Conservation (phyloP, 1,140 invertebrate genomes). For the Stegodyphus mimosarum region DNA sequence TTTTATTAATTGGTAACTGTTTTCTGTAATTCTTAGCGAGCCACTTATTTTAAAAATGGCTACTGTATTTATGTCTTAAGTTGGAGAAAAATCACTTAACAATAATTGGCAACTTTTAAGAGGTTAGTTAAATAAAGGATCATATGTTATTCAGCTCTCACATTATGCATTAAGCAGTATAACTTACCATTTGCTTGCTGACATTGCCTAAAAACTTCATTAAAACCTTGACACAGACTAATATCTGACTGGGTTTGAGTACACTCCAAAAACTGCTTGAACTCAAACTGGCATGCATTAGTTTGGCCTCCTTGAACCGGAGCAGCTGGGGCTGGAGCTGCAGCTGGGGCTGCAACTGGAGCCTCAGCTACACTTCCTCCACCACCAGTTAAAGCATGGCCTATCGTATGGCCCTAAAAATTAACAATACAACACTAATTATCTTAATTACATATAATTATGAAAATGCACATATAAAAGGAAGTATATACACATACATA, state of each 20-base stretch:
- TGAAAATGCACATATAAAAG: too few relatives aligned
- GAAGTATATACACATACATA: too few relatives aligned
- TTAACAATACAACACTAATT: slow-evolving; percentile 28
- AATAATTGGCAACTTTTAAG: too few relatives aligned
- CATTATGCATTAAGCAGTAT: too few relatives aligned
- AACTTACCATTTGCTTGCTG: slow-evolving; percentile 62
- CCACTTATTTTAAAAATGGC: too few relatives aligned
- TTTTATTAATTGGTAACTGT: too few relatives aligned
- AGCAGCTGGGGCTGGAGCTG: slow-evolving; percentile 65
- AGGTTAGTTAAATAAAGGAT: too few relatives aligned
- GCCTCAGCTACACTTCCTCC: slow-evolving; percentile 78
- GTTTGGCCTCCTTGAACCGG: slow-evolving; percentile 64
- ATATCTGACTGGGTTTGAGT: slow-evolving; percentile 84
- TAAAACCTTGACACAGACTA: slow-evolving; percentile 89
- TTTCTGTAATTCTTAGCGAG: too few relatives aligned
- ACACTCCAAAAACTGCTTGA: slow-evolving; percentile 89
- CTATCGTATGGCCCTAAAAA: slow-evolving; percentile 82
- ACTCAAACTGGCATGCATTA: slow-evolving; percentile 77
- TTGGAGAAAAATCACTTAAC: too few relatives aligned
- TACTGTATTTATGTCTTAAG: too few relatives aligned
- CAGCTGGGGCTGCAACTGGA: slow-evolving; percentile 68
- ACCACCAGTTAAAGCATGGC: slow-evolving; percentile 84
- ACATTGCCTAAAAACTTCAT: slow-evolving; percentile 92
- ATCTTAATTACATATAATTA: too few relatives aligned
- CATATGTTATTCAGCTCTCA: too few relatives aligned